Conservation (phyloP, 2,113 vertebrate genomes). For the Pseudorectes ferrugineus region DNA sequence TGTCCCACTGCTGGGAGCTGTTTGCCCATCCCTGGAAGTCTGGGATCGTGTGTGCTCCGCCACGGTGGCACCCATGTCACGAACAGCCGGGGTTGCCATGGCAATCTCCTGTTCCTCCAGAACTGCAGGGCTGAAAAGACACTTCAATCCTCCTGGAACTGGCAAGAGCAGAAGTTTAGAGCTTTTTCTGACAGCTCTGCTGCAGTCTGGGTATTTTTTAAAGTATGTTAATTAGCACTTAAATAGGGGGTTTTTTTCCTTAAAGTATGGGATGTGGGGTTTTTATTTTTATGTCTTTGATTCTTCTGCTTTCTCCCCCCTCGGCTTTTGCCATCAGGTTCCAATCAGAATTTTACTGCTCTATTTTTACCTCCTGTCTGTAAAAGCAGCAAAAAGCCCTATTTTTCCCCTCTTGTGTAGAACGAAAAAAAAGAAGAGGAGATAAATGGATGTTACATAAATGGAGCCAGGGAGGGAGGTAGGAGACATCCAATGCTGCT, state of each 20-base stretch:
- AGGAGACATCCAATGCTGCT: background rate
- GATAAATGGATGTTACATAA: slow-evolving; percentile 41
- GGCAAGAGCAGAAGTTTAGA: slow-evolving; percentile 51
- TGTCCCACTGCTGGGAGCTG: background rate
- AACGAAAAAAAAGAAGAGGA: background rate
- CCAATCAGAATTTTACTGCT: slow-evolving; percentile 45
- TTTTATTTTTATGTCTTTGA: slow-evolving; percentile 53
- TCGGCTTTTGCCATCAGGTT: slow-evolving; percentile 43
- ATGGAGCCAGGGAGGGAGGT: slow-evolving; percentile 2
- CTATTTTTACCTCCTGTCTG: slow-evolving; percentile 56
- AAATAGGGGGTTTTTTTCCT: background rate
- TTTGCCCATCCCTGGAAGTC: background rate
- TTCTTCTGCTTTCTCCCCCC: slow-evolving; percentile 39
- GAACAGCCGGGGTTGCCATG: slow-evolving; percentile 56
- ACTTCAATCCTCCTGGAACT: slow-evolving; percentile 50
- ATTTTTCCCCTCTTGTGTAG: background rate
- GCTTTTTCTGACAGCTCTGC: slow-evolving; percentile 62
- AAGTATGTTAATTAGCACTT: slow-evolving; percentile 63
- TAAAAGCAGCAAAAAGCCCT: slow-evolving; percentile 37
- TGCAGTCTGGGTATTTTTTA: slow-evolving; percentile 56
- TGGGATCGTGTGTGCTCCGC: background rate
- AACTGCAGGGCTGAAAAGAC: slow-evolving; percentile 34
- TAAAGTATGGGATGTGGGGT: slow-evolving; percentile 20
- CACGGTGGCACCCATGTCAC: slow-evolving; percentile 43
- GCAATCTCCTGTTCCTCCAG: background rate